These are phyloP conservation scores for Dasyprocta punctata DNA, from an alignment of 2,113 vertebrate species.

Conservation along the genomic window DNA sequence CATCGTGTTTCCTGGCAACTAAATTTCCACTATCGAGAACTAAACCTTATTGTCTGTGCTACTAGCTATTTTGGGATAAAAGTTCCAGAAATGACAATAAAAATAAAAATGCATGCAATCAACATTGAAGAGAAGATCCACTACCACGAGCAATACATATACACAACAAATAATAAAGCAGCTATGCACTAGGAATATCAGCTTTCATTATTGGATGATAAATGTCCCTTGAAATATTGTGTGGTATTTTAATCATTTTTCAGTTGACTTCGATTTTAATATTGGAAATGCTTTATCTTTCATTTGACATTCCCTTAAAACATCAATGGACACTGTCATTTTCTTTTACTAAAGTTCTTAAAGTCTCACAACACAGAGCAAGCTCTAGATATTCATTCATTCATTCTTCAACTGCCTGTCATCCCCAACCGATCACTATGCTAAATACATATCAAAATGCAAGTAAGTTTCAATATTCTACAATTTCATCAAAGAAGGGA, in stretches of 20 bases:
- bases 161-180: background rate
- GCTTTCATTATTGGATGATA: background rate
- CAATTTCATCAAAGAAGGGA: background rate
- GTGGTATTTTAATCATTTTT: background rate
- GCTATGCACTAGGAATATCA: background rate
- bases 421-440: background rate
- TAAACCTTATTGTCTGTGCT: conserved; percentile 34
- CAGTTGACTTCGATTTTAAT: background rate
- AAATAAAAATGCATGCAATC: background rate
- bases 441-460: background rate
- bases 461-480: background rate
- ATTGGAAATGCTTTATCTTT: background rate
- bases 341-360: background rate
- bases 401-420: background rate
- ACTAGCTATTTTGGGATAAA: background rate
- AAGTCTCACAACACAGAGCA: background rate
- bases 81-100: conserved; percentile 8
- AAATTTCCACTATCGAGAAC: background rate
- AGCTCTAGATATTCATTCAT: background rate
- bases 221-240: background rate
- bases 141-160: background rate
- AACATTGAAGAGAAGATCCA: background rate
- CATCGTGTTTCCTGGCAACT: background rate
- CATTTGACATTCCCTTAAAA: background rate
- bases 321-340: background rate